Conservation (phyloP, 2,888 invertebrate genomes). For the Ormyrus labotus region DNA sequence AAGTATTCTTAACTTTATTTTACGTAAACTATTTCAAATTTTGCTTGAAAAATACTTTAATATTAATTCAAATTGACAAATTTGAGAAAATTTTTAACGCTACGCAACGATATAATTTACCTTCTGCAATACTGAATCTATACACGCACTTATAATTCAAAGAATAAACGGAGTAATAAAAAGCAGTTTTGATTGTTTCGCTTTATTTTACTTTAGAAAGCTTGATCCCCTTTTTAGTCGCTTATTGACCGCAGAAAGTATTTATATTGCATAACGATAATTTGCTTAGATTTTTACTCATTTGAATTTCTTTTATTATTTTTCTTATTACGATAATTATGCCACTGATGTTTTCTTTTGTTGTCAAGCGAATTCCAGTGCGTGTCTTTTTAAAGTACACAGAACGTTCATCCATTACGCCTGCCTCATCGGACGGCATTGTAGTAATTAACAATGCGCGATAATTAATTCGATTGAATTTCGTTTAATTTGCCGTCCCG, state of each 20-base stretch:
- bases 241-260: neutral
- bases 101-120: no score
- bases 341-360: no score
- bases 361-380: no score
- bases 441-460: conserved; percentile 68
- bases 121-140: no score
- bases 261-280: neutral
- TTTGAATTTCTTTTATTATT: neutral
- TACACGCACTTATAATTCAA: no score
- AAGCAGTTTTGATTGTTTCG: neutral
- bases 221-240: neutral
- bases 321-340: no score
- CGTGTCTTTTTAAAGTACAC: neutral
- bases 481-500: conserved; percentile 62
- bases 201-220: neutral
- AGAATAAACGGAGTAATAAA: neutral
- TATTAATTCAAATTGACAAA: no score
- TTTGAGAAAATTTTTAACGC: no score
- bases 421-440: conserved; percentile 66
- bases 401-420: conserved; percentile 26
- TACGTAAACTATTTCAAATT: no score
- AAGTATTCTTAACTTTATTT: no score
- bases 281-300: neutral
- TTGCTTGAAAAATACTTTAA: no score
- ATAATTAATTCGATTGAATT: conserved; percentile 72